Evolutionary conservation across 2,888 invertebrate genomes (phyloP).

Genomic region (Trissolcus japonicus): DNA sequence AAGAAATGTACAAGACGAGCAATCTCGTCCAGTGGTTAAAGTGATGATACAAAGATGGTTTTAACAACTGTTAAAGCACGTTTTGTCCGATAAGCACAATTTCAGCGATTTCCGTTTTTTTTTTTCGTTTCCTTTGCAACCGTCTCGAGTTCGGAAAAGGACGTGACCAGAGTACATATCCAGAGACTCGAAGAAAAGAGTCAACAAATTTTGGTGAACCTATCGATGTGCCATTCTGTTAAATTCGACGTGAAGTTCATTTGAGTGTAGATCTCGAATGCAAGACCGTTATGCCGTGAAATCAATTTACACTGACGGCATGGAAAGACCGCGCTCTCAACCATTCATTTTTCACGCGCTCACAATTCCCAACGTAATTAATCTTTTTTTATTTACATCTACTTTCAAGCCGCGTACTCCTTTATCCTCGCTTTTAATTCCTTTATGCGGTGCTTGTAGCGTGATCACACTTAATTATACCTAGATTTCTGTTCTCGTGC

Average conservation of each 20-base stretch:
- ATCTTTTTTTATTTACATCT: conserved; percentile 9
- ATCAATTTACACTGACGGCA: too few relatives aligned
- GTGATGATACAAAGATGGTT: conserved; percentile 18
- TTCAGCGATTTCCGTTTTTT: conserved; percentile 29
- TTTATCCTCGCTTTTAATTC: conserved; percentile 13
- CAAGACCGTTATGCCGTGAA: background rate
- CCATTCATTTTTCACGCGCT: conserved; percentile 6
- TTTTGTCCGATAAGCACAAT: conserved; percentile 33
- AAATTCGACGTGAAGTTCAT: conserved; percentile 30
- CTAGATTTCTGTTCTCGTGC: conserved; percentile 20
- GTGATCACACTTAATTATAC: conserved; percentile 47
- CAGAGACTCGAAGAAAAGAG: conserved; percentile 10
- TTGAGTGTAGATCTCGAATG: conserved; percentile 22
- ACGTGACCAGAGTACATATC: conserved; percentile 35
- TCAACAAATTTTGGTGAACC: conserved; percentile 11
- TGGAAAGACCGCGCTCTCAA: background rate
- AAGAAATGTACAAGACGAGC: too few relatives aligned
- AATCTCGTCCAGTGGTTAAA: background rate
- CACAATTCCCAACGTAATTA: conserved; percentile 1
- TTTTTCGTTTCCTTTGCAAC: conserved; percentile 30
- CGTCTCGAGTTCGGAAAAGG: conserved; percentile 32
- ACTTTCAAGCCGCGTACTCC: conserved; percentile 2
- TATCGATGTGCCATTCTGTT: conserved; percentile 7
- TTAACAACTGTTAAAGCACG: conserved; percentile 25
- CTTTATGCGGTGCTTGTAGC: conserved; percentile 16